Evolutionary conservation across 1,140 invertebrate species (phyloP), one percentile per base, ranked within the genome.

Genomic region (Pararge aegeria): DNA sequence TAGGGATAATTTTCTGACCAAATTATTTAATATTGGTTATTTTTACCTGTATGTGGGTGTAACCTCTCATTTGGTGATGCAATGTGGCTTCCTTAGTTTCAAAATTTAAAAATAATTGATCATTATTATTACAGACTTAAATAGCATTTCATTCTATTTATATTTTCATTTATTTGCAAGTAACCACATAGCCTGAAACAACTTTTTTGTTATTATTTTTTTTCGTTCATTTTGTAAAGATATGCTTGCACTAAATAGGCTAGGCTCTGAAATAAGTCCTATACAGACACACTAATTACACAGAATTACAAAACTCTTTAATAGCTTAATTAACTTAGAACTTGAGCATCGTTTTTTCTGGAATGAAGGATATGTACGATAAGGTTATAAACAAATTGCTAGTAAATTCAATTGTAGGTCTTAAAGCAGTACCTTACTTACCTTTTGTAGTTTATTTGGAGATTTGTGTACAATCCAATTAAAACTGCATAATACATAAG

Each of bases 171-270:
- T 4, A 24, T 24, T 24, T 24, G 24, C 24, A 24, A 24, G 24
- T 24, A 4, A 24, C 7, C n/a, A 12, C 9, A 1, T 12, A 6
- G 0, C 2, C 4, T 34, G 30, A 0, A 34, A 34, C 12, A 10
- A 34, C 7, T 34, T 12, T 34, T 42, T 5, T 13, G n/a, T 18
- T 30, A n/a, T n/a, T n/a, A n/a, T n/a, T 21, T 42, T 16, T 54
- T 42, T 5, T 30, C 38, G 12, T 54, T 13, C 13, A 15, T 7
- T n/a, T 12, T 34, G 46, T 42, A 51, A 51, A 55, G 59, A 55
- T 61, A 44, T 52, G 53, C 59, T 61, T 55, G 54, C 59, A 61
- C 52, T 52, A 16, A 9, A 2, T 30, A 18, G 29, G 16, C 12
- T 19, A 16, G 27, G 27, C 16, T 30, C 21, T 12, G 1, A 10